Evolutionary conservation across 2,797 vertebrate species (phyloP).

Genomic region (Argentina silus): DNA sequence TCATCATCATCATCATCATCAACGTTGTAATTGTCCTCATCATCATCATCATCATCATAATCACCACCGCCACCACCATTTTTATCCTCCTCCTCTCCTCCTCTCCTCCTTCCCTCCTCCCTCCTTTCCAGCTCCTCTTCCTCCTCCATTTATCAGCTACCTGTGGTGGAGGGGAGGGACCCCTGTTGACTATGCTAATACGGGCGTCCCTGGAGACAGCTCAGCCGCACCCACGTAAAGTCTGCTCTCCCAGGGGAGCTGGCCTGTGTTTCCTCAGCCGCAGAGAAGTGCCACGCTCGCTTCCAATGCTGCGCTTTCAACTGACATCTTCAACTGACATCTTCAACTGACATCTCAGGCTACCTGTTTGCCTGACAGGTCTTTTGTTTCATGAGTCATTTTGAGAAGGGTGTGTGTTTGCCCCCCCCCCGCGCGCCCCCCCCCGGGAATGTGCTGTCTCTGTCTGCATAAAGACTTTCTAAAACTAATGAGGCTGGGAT

Average conservation of each 20-base stretch:
- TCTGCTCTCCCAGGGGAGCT: constrained; percentile 41
- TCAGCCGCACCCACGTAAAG: constrained; percentile 45
- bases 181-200: constrained; percentile 40
- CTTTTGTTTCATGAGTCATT: not conserved
- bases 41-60: not conserved
- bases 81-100: not conserved
- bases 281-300: not conserved
- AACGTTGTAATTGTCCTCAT: not conserved
- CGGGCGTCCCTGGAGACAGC: constrained; percentile 41
- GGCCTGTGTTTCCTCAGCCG: constrained; percentile 2
- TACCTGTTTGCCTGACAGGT: not conserved
- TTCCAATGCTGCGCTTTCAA: not conserved
- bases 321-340: not conserved
- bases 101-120: not conserved
- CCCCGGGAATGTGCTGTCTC: too few species aligned
- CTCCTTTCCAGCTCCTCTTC: too few species aligned
- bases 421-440: too few species aligned
- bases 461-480: too few species aligned
- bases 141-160: constrained; percentile 22
- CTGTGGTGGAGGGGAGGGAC: constrained; percentile 16
- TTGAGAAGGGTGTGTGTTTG: not conserved
- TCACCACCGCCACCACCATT: not conserved
- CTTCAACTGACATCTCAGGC: not conserved
- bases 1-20: too few species aligned
- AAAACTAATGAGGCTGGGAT: too few species aligned